Conservation (phyloP, 64 coral and sea anemone genomes). For the Actinia tenebrosa region DNA sequence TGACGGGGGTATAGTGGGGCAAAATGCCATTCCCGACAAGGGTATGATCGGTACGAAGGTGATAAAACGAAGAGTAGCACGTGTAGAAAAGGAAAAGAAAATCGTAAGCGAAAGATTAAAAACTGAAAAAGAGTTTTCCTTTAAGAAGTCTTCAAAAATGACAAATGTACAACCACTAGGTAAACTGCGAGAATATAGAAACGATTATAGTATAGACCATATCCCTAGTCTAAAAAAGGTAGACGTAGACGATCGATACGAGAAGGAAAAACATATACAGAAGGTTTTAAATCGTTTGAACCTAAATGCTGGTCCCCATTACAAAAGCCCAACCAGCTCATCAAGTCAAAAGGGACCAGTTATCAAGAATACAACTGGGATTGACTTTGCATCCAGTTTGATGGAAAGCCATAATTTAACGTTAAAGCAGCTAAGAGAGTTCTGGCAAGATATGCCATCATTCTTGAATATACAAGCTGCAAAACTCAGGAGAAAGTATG, state of each 20-base stretch:
- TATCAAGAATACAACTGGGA: not conserved
- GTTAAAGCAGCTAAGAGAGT: slow-evolving; percentile 3
- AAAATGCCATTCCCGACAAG: not conserved
- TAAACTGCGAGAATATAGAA: not conserved
- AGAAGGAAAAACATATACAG: slow-evolving; percentile 1
- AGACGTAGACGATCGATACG: not conserved
- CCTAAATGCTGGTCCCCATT: not conserved
- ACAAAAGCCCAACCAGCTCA: not conserved
- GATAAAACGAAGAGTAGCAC: not conserved
- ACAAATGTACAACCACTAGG: not conserved
- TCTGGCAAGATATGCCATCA: slow-evolving; percentile 18
- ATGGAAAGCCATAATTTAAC: slow-evolving; percentile 16
- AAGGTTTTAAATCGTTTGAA: not conserved
- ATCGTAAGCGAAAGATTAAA: not conserved
- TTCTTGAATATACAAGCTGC: slow-evolving; percentile 6
- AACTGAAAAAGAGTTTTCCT: not conserved
- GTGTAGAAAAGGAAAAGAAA: not conserved
- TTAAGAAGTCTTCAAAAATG: not conserved
- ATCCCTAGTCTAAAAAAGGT: not conserved
- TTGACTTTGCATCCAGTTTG: not conserved
- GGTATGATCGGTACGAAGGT: not conserved
- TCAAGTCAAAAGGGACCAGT: not conserved
- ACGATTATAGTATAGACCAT: not conserved
- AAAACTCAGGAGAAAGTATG: slow-evolving; percentile 13
- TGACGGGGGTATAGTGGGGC: not conserved